phyloP scores from a whole-genome alignment of 1,140 invertebrate species.

The Zaprionus vittiger region DNA sequence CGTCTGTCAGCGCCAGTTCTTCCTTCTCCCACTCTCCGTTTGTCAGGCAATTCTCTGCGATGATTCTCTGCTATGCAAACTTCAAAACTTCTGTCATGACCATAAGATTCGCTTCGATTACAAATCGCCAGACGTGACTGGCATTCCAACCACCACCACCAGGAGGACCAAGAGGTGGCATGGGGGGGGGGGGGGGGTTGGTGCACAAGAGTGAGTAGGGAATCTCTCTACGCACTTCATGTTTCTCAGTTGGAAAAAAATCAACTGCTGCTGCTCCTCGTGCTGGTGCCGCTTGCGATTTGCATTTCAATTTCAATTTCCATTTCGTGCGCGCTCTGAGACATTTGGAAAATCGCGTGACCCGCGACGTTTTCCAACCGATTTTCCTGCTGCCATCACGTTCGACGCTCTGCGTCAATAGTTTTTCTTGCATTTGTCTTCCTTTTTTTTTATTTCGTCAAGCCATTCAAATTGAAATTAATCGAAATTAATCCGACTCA shows the following conservation, averaged over 20 bases:
- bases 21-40: background rate
- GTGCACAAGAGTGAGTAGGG: background rate
- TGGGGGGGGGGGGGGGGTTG: constrained; percentile 2
- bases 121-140: constrained; percentile 73
- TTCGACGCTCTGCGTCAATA: constrained; percentile 34
- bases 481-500: constrained; percentile 47
- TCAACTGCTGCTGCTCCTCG: constrained; percentile 9
- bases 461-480: constrained; percentile 31
- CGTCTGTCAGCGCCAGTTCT: constrained; percentile 29
- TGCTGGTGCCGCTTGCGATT: constrained; percentile 56
- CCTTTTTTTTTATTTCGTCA: background rate
- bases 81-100: constrained; percentile 64
- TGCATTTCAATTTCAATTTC: constrained; percentile 72
- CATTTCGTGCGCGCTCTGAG: constrained; percentile 44
- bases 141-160: constrained; percentile 33
- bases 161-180: background rate
- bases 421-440: constrained; percentile 33
- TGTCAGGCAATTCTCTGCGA: constrained; percentile 22
- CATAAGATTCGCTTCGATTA: constrained; percentile 78
- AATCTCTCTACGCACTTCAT: background rate
- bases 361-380: constrained; percentile 40
- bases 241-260: background rate
- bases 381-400: constrained; percentile 52
- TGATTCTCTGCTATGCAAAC: constrained; percentile 40
- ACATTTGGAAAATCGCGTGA: constrained; percentile 63